Percentiles rank a stretch among this genome's conserved stretches.
Evolutionary conservation across 2,888 invertebrate genomes (phyloP).

Genomic region (Eupithecia vulgata): DNA sequence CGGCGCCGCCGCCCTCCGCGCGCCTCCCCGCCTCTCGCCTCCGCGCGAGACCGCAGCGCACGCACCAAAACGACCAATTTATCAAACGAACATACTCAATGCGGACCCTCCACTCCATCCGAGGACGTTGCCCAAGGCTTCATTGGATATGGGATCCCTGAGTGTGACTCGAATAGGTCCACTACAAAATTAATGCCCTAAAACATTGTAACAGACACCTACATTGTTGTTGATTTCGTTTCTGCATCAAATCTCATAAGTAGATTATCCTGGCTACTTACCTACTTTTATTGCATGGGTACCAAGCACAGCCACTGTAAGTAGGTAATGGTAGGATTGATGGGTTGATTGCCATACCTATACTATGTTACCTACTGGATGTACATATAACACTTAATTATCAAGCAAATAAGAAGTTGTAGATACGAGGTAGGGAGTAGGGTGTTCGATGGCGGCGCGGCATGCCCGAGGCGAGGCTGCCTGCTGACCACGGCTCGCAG

Average conservation of each 20-base stretch:
- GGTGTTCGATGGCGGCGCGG: constrained; percentile 30
- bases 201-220: neutral
- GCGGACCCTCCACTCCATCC: constrained; percentile 68
- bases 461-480: constrained; percentile 35
- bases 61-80: constrained; percentile 83
- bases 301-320: neutral
- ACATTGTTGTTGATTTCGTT: neutral
- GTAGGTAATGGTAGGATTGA: neutral
- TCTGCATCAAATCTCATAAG: neutral
- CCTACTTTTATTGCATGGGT: neutral
- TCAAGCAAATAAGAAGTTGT: neutral
- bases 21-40: constrained; percentile 74
- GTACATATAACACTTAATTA: neutral
- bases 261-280: neutral
- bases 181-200: constrained; percentile 12
- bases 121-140: constrained; percentile 71
- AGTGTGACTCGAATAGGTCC: constrained; percentile 11
- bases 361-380: neutral
- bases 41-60: constrained; percentile 65
- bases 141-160: constrained; percentile 38
- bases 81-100: constrained; percentile 78
- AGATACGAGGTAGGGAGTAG: constrained; percentile 10
- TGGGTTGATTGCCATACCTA: neutral
- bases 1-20: constrained; percentile 84
- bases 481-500: constrained; percentile 46